Evolutionary conservation across 1,140 invertebrate genomes (phyloP), one percentile per base, ranked within the genome.

Genomic region (Geopemphigus sp.): DNA sequence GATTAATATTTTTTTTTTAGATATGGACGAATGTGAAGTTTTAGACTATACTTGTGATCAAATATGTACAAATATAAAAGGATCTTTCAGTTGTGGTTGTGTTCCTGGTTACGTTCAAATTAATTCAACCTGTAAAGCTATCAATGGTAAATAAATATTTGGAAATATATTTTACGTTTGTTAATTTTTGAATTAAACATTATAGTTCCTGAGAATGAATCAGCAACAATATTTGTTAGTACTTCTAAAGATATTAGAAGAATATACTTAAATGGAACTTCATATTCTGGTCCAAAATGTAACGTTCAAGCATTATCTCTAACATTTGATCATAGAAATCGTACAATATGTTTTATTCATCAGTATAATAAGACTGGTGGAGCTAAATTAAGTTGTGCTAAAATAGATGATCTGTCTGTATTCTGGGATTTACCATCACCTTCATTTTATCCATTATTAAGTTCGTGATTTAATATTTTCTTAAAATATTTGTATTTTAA

Each of bases 11-110:
- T 84, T 84, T 84, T 72, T 88, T 85, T 57, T 85, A 90, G 93
- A 94, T 86, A 88, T 90, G 50, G 88, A 94, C 85, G 92, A 94
- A 85, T 95, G 94, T 85, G 84, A 85, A 80, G 84, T 89, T 76
- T 63, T 78, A 24, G 91, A 93, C 81, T 90, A 89, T 32, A 87
- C 89, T 19, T 97, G 95, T 85, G 91, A 93, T 83, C 94, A 96
- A 85, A 83, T 87, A 24, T 97, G 95, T 85, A 87, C 85, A 80
- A 94, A 95, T 85, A 89, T 88, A 14, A 85, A 86, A 11, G 91
- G 92, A 61, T 91, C 89, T 54, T 94, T 89, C 86, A 85, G 87
- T 26, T 97, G 95, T 86, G 87, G 88, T 61, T 95, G 95, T 87
- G 90, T 90, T 3, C 84, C 88, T 11, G 94, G 94, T 1, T 96